A percentile compares a stretch with the other conserved stretches of the same genome.
These are phyloP conservation scores for Stichopus chloronotus DNA, from an alignment of 35 echinoderm and acorn worm species.

Conservation along the genomic window DNA sequence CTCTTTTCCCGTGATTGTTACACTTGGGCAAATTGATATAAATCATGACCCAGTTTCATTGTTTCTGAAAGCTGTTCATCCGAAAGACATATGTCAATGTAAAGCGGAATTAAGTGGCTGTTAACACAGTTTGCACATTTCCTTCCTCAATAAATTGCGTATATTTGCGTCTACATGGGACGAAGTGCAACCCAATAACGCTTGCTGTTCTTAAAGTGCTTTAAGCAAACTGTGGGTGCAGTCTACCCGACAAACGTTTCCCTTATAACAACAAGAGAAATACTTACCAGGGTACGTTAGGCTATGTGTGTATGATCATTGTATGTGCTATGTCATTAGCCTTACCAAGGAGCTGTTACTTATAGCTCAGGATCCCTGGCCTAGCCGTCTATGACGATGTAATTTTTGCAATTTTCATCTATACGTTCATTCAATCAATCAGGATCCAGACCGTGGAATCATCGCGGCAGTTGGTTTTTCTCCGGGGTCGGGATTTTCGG, in stretches of 20 bases:
- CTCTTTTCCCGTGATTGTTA: background rate
- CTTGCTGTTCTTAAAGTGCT: no score
- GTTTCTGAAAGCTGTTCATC: background rate
- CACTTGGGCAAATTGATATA: background rate
- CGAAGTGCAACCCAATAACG: no score
- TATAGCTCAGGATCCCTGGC: background rate
- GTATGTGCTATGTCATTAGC: no score
- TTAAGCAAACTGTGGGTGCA: no score
- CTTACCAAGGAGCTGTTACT: no score
- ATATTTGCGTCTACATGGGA: no score
- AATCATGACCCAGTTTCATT: background rate
- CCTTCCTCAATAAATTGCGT: background rate
- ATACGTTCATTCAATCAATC: background rate
- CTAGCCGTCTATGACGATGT: no score
- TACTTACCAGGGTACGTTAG: no score
- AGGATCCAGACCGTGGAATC: constrained; percentile 64
- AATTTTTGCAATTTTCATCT: no score
- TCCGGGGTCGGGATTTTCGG: constrained; percentile 40
- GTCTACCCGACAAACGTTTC: no score
- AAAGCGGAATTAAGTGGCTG: background rate
- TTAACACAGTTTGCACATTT: background rate
- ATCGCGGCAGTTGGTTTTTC: constrained; percentile 69
- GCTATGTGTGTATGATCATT: background rate
- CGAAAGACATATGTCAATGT: background rate
- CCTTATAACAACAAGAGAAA: no score